These are phyloP conservation scores for Craniophora ligustri DNA, from an alignment of 2,888 invertebrate species.

Conservation along the genomic window DNA sequence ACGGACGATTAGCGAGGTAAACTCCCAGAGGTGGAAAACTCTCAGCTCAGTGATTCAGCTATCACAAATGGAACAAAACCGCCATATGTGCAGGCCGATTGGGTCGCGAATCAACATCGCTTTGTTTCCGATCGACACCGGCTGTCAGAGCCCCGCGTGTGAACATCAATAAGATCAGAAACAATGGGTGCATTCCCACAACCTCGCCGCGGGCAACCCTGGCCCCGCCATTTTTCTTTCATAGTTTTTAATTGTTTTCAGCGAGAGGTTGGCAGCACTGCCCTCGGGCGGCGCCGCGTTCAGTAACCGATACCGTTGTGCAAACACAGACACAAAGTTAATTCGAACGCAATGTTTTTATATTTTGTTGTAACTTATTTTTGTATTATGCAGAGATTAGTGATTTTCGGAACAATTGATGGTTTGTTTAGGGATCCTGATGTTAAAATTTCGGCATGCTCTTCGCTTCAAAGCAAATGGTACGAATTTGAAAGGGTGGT, in stretches of 20 bases:
- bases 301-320: conserved; percentile 66
- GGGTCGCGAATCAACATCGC: conserved; percentile 57
- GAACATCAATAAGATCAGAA: conserved; percentile 67
- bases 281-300: conserved; percentile 71
- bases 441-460: conserved; percentile 19
- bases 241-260: conserved; percentile 83
- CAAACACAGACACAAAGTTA: conserved; percentile 65
- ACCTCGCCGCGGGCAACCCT: conserved; percentile 72
- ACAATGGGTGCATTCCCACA: conserved; percentile 80
- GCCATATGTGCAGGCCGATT: conserved; percentile 57
- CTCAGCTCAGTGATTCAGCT: conserved; percentile 50
- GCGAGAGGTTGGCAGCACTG: conserved; percentile 76
- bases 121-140: conserved; percentile 58
- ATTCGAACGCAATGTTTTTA: conserved; percentile 60
- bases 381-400: conserved; percentile 53
- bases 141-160: conserved; percentile 56
- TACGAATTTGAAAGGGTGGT: neutral
- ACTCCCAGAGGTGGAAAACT: conserved; percentile 52
- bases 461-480: neutral
- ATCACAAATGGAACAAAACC: conserved; percentile 57
- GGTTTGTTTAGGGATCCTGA: conserved; percentile 44
- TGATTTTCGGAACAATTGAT: conserved; percentile 40
- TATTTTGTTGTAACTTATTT: conserved; percentile 59
- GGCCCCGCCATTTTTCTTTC: conserved; percentile 63
- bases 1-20: conserved; percentile 44